These are phyloP conservation scores for Pseudomugil tenellus DNA, from an alignment of 2,797 vertebrate species.

Conservation along the genomic window DNA sequence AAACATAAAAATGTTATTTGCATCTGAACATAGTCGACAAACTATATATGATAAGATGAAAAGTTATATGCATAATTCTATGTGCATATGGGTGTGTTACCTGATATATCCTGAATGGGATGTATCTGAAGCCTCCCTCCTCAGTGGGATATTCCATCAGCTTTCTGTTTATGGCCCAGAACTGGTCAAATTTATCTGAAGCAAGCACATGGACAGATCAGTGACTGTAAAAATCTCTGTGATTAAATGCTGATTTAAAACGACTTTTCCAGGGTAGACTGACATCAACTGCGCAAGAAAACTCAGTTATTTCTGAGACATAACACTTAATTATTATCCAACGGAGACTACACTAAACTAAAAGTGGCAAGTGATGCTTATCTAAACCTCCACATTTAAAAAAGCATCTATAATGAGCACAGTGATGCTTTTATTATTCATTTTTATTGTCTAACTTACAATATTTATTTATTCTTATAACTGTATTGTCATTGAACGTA, in stretches of 20 bases:
- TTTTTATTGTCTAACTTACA: neutral
- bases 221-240: neutral
- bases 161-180: conserved; percentile 99
- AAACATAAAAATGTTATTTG: neutral
- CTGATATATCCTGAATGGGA: conserved; percentile 99
- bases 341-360: neutral
- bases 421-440: neutral
- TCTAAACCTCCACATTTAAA: neutral
- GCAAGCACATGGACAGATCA: conserved; percentile 27
- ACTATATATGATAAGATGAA: neutral
- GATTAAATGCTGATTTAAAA: no score
- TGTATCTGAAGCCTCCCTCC: conserved; percentile 96
- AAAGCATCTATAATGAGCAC: neutral
- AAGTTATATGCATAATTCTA: neutral
- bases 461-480: no score
- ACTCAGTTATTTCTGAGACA: neutral
- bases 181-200: conserved; percentile 98
- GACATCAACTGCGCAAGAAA: neutral
- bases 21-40: neutral
- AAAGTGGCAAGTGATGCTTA: neutral
- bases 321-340: neutral
- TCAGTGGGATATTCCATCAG: conserved; percentile 96
- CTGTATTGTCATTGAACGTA: no score
- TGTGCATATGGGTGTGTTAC: conserved; percentile 67
- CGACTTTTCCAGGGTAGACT: neutral